A percentile compares a stretch with the other conserved stretches of the same genome.
phyloP scores from a whole-genome alignment of 2,797 vertebrate species.

The Silurus lanzhouensis region DNA sequence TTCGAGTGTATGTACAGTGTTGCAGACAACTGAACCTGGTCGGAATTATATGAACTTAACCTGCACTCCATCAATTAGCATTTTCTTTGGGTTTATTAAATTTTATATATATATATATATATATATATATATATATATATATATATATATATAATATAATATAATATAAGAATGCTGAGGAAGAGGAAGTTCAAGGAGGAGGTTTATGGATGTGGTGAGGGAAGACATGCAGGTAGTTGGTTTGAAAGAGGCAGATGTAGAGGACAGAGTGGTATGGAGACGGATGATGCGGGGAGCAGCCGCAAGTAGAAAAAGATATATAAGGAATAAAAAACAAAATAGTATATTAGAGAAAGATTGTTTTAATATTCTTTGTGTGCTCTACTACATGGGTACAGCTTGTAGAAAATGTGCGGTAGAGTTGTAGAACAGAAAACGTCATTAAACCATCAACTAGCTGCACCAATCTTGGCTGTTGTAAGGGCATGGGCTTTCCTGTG shows the following conservation, averaged over 20 bases:
- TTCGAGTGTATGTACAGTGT: not conserved
- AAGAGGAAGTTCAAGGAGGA: too few species aligned
- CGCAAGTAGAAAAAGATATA: not conserved
- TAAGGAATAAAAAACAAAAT: not conserved
- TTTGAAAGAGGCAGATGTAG: too few species aligned
- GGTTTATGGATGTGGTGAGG: too few species aligned
- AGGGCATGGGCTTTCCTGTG: slow-evolving; percentile 10
- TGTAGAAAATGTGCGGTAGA: not conserved
- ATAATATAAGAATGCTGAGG: too few species aligned
- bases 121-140: too few species aligned
- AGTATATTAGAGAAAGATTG: not conserved
- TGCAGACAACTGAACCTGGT: not conserved
- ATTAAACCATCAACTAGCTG: not conserved
- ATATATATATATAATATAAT: too few species aligned
- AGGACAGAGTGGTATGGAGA: too few species aligned
- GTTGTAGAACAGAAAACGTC: not conserved
- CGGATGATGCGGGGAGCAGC: too few species aligned
- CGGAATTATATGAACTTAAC: not conserved
- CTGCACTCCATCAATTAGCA: not conserved
- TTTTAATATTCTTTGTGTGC: not conserved
- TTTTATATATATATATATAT: not conserved
- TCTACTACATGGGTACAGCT: not conserved
- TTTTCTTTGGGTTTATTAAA: not conserved
- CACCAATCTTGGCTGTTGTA: not conserved
- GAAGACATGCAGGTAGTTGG: too few species aligned